Conservation (phyloP, 1,140 invertebrate genomes). For the Potamilus streckersoni region DNA sequence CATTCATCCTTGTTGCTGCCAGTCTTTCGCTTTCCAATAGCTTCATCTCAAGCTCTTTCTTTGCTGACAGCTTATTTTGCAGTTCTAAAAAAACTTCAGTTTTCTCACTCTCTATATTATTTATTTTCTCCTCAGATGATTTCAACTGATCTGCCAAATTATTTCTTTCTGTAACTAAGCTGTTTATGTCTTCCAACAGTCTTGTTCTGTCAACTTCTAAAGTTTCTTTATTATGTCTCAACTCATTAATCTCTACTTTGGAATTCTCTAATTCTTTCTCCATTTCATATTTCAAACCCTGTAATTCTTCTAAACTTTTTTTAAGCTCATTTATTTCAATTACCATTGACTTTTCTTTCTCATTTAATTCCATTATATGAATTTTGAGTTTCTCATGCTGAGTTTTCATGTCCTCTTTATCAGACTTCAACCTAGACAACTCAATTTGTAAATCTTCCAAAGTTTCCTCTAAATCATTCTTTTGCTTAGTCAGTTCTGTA, state of each 20-base stretch:
- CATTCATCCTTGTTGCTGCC: neutral
- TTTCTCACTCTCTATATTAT: constrained; percentile 15
- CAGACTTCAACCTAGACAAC: neutral
- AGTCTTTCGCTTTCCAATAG: neutral
- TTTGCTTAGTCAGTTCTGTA: neutral
- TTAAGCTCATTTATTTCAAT: constrained; percentile 18
- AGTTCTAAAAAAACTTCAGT: neutral
- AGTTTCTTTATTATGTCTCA: constrained; percentile 8
- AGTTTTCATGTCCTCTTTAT: constrained; percentile 6
- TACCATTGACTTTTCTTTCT: constrained; percentile 1
- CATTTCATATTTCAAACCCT: neutral
- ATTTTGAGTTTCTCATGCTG: neutral
- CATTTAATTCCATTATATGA: neutral
- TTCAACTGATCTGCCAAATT: neutral
- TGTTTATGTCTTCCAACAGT: neutral
- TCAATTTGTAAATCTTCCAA: constrained; percentile 15
- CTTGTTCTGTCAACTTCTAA: constrained; percentile 9
- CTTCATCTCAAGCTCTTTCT: constrained; percentile 1
- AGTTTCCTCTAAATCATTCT: neutral
- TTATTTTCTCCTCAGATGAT: constrained; percentile 8
- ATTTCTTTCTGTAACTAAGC: too few relatives aligned
- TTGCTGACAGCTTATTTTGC: neutral
- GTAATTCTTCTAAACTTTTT: constrained; percentile 5
- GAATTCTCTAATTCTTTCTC: constrained; percentile 30
- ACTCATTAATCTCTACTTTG: constrained; percentile 11